Conservation (phyloP, 2,888 invertebrate genomes). For the Lacanobia oleracea region DNA sequence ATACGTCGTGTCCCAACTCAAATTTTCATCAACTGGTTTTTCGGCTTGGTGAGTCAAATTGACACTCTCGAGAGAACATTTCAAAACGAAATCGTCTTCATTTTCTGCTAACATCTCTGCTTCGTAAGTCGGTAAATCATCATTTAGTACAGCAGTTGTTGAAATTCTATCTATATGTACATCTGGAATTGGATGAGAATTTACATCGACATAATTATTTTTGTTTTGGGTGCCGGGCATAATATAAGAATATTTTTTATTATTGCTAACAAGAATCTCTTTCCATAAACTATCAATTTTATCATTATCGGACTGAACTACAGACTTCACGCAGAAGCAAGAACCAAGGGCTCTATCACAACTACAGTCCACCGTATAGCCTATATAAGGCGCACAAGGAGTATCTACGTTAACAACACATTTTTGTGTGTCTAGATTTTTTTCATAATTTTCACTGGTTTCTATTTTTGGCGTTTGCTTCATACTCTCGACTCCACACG, state of each 20-base stretch:
- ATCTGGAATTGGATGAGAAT: background rate
- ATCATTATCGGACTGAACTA: constrained; percentile 65
- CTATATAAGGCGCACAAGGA: constrained; percentile 71
- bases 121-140: constrained; percentile 51
- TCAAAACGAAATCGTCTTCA: constrained; percentile 70
- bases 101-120: constrained; percentile 53
- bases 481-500: background rate
- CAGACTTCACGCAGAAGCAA: constrained; percentile 79
- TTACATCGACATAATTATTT: constrained; percentile 26
- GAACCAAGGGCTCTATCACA: constrained; percentile 74
- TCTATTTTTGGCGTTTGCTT: constrained; percentile 24
- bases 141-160: constrained; percentile 12
- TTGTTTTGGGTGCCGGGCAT: constrained; percentile 68
- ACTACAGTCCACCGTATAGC: constrained; percentile 79
- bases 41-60: constrained; percentile 59
- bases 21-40: constrained; percentile 67
- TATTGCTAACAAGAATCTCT: constrained; percentile 57
- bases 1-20: constrained; percentile 59
- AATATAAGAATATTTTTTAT: constrained; percentile 75
- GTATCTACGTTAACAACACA: background rate
- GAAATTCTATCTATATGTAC: background rate
- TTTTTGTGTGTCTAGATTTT: background rate
- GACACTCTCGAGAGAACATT: constrained; percentile 66
- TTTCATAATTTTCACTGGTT: constrained; percentile 2
- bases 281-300: constrained; percentile 75